Base-by-base conservation (phyloP, 2,888 invertebrate species). In the Luperina testacea region DNA sequence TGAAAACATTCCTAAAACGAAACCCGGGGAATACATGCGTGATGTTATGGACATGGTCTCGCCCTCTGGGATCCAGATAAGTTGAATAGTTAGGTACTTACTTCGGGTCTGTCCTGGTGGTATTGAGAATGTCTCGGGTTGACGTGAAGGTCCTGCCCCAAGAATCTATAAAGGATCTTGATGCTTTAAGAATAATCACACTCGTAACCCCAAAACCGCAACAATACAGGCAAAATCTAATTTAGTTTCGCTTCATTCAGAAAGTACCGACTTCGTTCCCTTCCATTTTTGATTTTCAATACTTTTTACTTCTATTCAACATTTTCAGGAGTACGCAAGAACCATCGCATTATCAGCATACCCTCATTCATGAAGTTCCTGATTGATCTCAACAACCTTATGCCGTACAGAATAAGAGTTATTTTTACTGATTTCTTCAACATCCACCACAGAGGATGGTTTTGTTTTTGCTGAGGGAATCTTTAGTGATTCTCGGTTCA, bases 361-460 rank as follows among this genome's bases (percentile, higher is more conserved):
- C 97, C 97, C 0, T 89, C 92, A 2, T 94, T 93, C 83, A 95
- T 97, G 96, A 95, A 94, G 84, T 90, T 91, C 9, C 89, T 97
- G 3, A 93, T 95, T 24, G 91, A 93, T 64, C 84, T 96, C 17
- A 92, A 92, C 92, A 95, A 95, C 89, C 92, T 96, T 84, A 91
- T 97, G 93, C 97, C 97, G 0, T 94, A 95, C 89, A 93, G 94
- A 85, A 93, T 97, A 94, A 93, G 95, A 87, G 93, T 96, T 73
- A 95, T 97, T 87, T 94, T 96, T 75, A 92, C 92, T 0, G 97
- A 97, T 85, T 97, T 97, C 90, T 96, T 96, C 82, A 97, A 95
- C 86, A 95, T 94, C 64, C 92, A 94, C 63, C 95, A 96, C 78
- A 93, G 97, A 71, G 95, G 95, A 48, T 97, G 97, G 97, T 97